Conservation (phyloP, 35 echinoderm and acorn worm species). For the Holothuria glaberrima region DNA sequence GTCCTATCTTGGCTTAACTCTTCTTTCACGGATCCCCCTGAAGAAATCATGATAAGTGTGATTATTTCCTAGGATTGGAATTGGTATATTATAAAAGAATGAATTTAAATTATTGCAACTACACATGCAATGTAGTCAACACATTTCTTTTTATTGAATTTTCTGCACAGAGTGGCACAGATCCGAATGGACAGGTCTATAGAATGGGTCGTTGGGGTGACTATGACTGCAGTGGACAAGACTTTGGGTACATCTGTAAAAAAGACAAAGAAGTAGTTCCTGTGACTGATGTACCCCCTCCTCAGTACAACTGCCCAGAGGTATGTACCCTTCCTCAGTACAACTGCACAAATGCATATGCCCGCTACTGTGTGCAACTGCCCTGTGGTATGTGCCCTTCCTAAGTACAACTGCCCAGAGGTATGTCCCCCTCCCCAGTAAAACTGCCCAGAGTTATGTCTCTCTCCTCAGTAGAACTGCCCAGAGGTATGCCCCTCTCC, state of each 20-base stretch:
- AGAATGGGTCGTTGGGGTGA: slow-evolving; percentile 72
- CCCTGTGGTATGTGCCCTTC: too few relatives aligned
- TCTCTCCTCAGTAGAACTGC: too few relatives aligned
- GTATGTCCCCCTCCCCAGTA: background rate
- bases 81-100: too few relatives aligned
- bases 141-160: background rate
- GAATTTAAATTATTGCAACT: too few relatives aligned
- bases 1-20: too few relatives aligned
- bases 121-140: background rate
- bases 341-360: too few relatives aligned
- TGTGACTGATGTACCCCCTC: slow-evolving; percentile 65
- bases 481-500: too few relatives aligned
- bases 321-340: background rate
- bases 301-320: slow-evolving; percentile 55
- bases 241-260: slow-evolving; percentile 71
- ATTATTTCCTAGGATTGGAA: too few relatives aligned
- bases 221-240: slow-evolving; percentile 56
- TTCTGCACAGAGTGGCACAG: slow-evolving; percentile 65
- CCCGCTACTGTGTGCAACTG: too few relatives aligned
- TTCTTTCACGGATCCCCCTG: too few relatives aligned
- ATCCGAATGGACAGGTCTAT: slow-evolving; percentile 47
- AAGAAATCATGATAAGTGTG: too few relatives aligned
- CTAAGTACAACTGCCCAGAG: slow-evolving; percentile 55
- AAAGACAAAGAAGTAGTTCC: slow-evolving; percentile 57
- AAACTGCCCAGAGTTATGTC: too few relatives aligned